A percentile compares a stretch with the other conserved stretches of the same genome.
Conservation (phyloP, 1,140 invertebrate species). For the Heliconius hermathena region DNA sequence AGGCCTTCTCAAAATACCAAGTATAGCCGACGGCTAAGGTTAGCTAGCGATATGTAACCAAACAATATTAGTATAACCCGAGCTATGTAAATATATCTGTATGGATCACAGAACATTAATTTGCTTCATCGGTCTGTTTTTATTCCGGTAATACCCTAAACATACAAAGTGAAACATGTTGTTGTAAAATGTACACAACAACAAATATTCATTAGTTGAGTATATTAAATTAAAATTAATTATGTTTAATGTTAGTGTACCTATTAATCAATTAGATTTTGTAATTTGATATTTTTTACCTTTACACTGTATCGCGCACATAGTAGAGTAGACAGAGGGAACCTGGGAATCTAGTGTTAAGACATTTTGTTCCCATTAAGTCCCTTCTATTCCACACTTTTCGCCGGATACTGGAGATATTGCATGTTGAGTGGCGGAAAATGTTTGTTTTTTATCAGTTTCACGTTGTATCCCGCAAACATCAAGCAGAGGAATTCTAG, state of each 20-base stretch:
- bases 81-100: conserved; percentile 23
- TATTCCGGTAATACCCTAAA: conserved; percentile 26
- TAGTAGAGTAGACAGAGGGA: too few relatives aligned
- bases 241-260: neutral
- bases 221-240: conserved; percentile 2
- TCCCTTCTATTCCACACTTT: neutral
- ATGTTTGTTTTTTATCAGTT: neutral
- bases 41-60: neutral
- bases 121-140: conserved; percentile 18
- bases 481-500: too few relatives aligned
- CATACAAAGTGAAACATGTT: conserved; percentile 19
- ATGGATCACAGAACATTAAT: conserved; percentile 18
- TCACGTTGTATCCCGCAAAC: too few relatives aligned
- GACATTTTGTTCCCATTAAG: neutral
- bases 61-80: conserved; percentile 9
- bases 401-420: too few relatives aligned
- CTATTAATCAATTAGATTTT: neutral
- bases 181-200: conserved; percentile 19
- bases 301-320: too few relatives aligned
- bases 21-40: neutral
- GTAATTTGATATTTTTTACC: too few relatives aligned
- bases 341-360: too few relatives aligned
- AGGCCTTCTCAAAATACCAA: neutral
- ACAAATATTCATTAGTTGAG: conserved; percentile 5
- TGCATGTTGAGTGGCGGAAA: too few relatives aligned